Conservation (phyloP, 2,888 invertebrate genomes). For the Drosophila longiperda region DNA sequence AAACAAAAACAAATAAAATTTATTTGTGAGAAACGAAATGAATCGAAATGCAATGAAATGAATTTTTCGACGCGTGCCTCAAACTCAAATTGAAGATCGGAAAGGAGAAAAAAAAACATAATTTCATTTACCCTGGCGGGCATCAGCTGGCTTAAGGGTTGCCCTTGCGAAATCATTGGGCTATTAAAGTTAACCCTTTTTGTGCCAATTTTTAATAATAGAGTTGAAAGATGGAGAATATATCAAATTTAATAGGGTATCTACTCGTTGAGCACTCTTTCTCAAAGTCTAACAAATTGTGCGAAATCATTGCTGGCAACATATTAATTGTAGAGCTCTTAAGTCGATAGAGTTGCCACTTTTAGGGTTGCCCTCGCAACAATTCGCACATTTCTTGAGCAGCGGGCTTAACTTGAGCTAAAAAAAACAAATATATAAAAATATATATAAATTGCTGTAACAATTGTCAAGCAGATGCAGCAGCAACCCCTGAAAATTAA, state of each 20-base stretch:
- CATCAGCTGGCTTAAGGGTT: conserved; percentile 24
- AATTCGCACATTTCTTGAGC: conserved; percentile 30
- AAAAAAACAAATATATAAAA: conserved; percentile 1
- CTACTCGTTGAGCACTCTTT: not conserved
- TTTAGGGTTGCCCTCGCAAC: conserved; percentile 22
- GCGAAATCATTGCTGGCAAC: conserved; percentile 38
- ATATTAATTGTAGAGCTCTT: conserved; percentile 36
- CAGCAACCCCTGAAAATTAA: conserved; percentile 40
- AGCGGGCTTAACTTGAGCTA: conserved; percentile 36
- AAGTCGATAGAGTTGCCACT: conserved; percentile 29
- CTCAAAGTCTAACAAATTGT: conserved; percentile 27
- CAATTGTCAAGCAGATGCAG: conserved; percentile 56
- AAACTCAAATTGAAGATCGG: conserved; percentile 2
- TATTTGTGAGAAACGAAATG: conserved; percentile 24
- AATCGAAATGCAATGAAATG: conserved; percentile 14
- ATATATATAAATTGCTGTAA: conserved; percentile 22
- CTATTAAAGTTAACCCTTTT: conserved; percentile 1
- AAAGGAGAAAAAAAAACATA: conserved; percentile 2
- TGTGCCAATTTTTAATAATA: not conserved
- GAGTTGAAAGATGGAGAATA: not conserved
- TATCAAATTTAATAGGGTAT: not conserved
- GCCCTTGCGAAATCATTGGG: conserved; percentile 22
- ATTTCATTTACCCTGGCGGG: conserved; percentile 34
- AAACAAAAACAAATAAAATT: conserved; percentile 15
- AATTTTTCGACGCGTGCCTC: conserved; percentile 33